Evolutionary conservation across 2,113 vertebrate species (phyloP).

Genomic region (Perccottus glenii): DNA sequence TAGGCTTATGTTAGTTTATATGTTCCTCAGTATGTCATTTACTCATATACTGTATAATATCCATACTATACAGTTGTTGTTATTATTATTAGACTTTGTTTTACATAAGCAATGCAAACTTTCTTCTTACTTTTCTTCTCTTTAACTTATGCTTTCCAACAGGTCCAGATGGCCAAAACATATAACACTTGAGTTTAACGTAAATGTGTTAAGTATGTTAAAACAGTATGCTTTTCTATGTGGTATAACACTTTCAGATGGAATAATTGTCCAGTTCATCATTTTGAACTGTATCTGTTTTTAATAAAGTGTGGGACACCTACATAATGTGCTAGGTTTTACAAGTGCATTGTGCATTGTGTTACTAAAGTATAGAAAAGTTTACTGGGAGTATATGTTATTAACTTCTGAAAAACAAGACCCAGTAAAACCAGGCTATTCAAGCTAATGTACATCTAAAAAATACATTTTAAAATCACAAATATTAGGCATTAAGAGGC

Average conservation of each 20-base stretch:
- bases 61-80: too few relatives aligned
- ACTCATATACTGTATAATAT: not conserved
- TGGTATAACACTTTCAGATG: not conserved
- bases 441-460: too few relatives aligned
- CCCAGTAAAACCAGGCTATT: too few relatives aligned
- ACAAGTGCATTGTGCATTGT: not conserved
- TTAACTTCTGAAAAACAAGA: too few relatives aligned
- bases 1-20: too few relatives aligned
- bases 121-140: not conserved
- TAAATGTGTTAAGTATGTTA: slow-evolving; percentile 2
- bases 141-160: not conserved
- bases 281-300: not conserved
- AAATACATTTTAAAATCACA: too few relatives aligned
- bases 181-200: not conserved
- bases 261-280: not conserved
- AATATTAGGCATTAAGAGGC: too few relatives aligned
- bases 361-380: not conserved
- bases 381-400: not conserved
- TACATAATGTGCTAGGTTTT: not conserved
- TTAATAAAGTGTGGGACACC: too few relatives aligned
- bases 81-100: too few relatives aligned
- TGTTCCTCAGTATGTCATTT: too few relatives aligned
- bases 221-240: slow-evolving; percentile 5
- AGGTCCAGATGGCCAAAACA: not conserved
- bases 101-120: not conserved